Percentiles rank a stretch among this genome's conserved stretches.
Conservation (phyloP, 2,888 invertebrate genomes). For the Hedychridium roseum region DNA sequence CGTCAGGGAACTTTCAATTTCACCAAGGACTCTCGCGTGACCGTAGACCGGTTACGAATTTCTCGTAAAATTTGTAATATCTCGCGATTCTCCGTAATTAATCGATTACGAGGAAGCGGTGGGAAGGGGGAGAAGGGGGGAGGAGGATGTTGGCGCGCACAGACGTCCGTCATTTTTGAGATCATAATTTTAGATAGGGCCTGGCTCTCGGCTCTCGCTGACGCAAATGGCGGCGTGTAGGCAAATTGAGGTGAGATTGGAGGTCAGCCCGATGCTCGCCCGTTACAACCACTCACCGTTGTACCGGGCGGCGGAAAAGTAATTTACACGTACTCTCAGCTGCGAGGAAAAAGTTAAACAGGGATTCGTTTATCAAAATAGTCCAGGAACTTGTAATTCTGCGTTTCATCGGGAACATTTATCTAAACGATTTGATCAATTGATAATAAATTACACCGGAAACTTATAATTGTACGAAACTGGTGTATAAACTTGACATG, state of each 20-base stretch:
- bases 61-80: constrained; percentile 45
- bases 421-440: too few species aligned
- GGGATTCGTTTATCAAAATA: too few species aligned
- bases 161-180: constrained; percentile 50
- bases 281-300: constrained; percentile 44
- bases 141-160: constrained; percentile 16
- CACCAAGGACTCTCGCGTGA: constrained; percentile 6
- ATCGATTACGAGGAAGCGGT: constrained; percentile 45
- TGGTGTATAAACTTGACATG: too few species aligned
- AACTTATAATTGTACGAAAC: too few species aligned
- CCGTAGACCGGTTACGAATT: constrained; percentile 31
- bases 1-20: too few species aligned
- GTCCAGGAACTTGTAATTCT: too few species aligned
- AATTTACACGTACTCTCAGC: constrained; percentile 22
- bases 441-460: too few species aligned
- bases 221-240: constrained; percentile 59
- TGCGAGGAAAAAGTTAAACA: neutral
- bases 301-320: constrained; percentile 48
- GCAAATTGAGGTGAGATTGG: constrained; percentile 64
- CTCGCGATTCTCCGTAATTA: constrained; percentile 51
- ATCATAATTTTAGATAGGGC: constrained; percentile 63
- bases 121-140: constrained; percentile 9
- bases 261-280: constrained; percentile 60
- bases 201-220: constrained; percentile 40
- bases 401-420: too few species aligned